Evolutionary conservation across 1,140 invertebrate genomes (phyloP), one percentile per base, ranked within the genome.

Genomic region (Trichogramma pretiosum): DNA sequence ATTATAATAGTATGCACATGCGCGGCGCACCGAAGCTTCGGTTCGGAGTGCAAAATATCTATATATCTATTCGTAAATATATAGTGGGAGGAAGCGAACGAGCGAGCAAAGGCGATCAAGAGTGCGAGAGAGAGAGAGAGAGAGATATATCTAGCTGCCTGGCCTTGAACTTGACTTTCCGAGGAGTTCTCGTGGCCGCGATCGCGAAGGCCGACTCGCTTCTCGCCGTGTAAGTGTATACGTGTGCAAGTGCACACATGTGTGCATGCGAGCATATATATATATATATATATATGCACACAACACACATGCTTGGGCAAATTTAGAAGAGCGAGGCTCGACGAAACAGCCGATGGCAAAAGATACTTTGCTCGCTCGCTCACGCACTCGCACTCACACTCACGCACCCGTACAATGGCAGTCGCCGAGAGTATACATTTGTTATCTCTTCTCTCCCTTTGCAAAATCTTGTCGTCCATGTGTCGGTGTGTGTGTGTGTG

Each of bases 131-230:
- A 19, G 23, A 23, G 14, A 19, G n/a, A 18, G n/a, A 39, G 24
- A 44, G 46, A 18, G 11, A 16, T 16, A 19, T 53, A 55, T 59
- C 56, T 55, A 44, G 58, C 54, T 51, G 35, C 5, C 8, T 46
- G 60, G 58, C 63, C 63, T 65, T 65, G 63, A 65, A 64, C 60
- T 63, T 65, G 62, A 56, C 54, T 64, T 64, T 62, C 58, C 57
- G 54, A 46, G 57, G 50, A 56, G 54, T 46, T 50, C 30, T 46
- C 47, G 53, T 46, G 47, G 52, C 56, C 52, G 55, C 54, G 56
- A 55, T 59, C 49, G 56, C 53, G 57, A 64, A 64, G 56, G 63
- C 57, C 57, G 24, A 5, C 11, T 28, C 11, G 11, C 24, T 28
- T 28, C 24, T 28, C 5, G 24, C 24, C 24, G 24, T 11, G 24